Evolutionary conservation across 2,113 vertebrate genomes (phyloP), one percentile per base, ranked within the genome.

Genomic region (Nicator chloris): DNA sequence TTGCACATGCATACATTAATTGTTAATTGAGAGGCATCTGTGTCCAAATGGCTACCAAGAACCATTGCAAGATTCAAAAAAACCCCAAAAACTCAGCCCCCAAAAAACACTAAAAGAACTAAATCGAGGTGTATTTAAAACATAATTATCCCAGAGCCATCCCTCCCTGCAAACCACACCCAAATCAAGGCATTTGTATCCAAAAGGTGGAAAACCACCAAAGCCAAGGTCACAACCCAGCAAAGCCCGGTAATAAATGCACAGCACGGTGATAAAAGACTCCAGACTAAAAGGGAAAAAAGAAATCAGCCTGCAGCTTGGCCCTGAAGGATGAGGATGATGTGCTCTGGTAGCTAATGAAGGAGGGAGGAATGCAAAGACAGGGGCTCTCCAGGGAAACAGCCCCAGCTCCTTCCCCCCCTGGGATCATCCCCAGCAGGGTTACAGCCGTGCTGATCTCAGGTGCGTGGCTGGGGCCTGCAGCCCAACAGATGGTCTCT

Each of bases 291-390:
- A 93, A 88, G 39, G 65, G 8, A 54, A 86, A 51, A 40, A 76
- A 61, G 2, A 73, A 87, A 39, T 1, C 60, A 90, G 69, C 91
- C 90, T 21, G 51, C 82, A 86, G 95, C 69, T 91, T 88, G 96
- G 82, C 89, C 90, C 79, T 84, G 79, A 71, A 92, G 84, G 82
- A 86, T 42, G 91, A 47, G 35, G 86, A 66, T 23, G 50, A 94
- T 96, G 96, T 96, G 95, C 90, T 91, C 72, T 56, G 97, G 61
- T 76, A 65, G 71, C 87, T 97, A 96, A 97, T 96, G 92, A 96
- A 91, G 72, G 77, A 81, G 44, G 40, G 66, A 92, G 75, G 31
- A 57, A 82, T 26, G 66, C 59, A 26, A 35, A 75, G 63, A 1
- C 71, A 10, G 71, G 47, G 15, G 47, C 49, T n/a, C 77, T 92